Evolutionary conservation across 2,797 vertebrate genomes (phyloP).

Genomic region (Myotis vivesi): DNA sequence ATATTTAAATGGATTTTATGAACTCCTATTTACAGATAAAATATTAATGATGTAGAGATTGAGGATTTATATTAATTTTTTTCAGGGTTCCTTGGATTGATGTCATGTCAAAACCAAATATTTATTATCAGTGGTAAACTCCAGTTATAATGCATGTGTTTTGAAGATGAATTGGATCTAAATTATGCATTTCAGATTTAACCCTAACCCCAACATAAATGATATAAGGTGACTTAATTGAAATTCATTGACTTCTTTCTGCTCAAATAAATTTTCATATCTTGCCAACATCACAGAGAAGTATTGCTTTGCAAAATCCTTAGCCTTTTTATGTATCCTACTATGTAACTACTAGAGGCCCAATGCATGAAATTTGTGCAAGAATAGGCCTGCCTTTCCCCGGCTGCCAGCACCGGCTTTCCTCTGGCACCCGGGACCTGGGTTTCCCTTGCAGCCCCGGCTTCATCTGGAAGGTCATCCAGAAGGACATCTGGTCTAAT

Average conservation of each 20-base stretch:
- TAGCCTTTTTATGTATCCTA: background rate
- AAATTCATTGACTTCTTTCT: constrained; percentile 34
- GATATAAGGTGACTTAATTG: background rate
- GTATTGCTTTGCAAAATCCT: background rate
- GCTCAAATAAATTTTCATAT: constrained; percentile 12
- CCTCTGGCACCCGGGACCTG: too few relatives aligned
- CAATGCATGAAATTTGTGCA: too few relatives aligned
- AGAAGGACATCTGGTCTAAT: too few relatives aligned
- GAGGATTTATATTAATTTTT: constrained; percentile 28
- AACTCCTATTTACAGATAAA: background rate
- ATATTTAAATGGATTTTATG: background rate
- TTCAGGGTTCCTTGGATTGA: background rate
- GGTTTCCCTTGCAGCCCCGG: too few relatives aligned
- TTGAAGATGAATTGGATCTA: constrained; percentile 17
- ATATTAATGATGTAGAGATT: background rate
- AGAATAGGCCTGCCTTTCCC: too few relatives aligned
- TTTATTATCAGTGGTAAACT: constrained; percentile 47
- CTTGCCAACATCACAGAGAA: background rate
- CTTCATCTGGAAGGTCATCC: too few relatives aligned
- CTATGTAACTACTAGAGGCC: background rate
- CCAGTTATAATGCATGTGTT: constrained; percentile 15
- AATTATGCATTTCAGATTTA: constrained; percentile 46
- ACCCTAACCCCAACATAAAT: background rate
- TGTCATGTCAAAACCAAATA: constrained; percentile 20
- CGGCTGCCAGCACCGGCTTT: too few relatives aligned